Percentiles rank a stretch among this genome's conserved stretches.
These are phyloP conservation scores for Drosophila miranda DNA, from an alignment of 1,140 invertebrate species.

Conservation along the genomic window DNA sequence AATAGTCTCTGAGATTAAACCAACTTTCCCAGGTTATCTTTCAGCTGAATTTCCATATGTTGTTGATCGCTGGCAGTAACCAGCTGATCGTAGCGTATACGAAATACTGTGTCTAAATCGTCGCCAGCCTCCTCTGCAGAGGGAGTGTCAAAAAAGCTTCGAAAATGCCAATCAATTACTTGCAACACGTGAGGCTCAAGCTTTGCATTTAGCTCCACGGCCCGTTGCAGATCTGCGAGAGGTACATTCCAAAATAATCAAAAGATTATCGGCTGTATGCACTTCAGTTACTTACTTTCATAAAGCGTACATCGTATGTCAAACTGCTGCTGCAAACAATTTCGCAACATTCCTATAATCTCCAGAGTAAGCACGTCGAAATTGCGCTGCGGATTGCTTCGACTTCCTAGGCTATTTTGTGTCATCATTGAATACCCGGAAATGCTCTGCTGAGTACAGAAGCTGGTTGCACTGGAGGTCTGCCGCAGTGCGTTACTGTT, in stretches of 20 bases:
- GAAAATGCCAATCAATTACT: too few relatives aligned
- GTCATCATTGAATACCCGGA: conserved; percentile 79
- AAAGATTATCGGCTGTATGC: background rate
- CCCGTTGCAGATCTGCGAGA: conserved; percentile 67
- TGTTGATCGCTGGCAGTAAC: too few relatives aligned
- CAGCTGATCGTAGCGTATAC: too few relatives aligned
- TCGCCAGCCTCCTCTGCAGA: too few relatives aligned
- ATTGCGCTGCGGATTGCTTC: conserved; percentile 65
- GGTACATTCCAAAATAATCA: background rate
- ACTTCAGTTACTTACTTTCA: conserved; percentile 54
- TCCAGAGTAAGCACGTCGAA: conserved; percentile 81
- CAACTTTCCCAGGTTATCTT: too few relatives aligned
- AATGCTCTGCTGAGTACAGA: conserved; percentile 75
- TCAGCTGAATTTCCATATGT: too few relatives aligned
- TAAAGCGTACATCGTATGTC: conserved; percentile 72
- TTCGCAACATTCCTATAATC: conserved; percentile 75
- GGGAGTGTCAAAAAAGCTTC: too few relatives aligned
- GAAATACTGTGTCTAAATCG: too few relatives aligned
- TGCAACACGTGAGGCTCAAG: conserved; percentile 70
- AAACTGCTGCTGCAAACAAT: conserved; percentile 67
- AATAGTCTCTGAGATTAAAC: too few relatives aligned
- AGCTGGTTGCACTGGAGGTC: conserved; percentile 55
- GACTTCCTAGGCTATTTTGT: conserved; percentile 61
- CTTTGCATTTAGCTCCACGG: conserved; percentile 79
- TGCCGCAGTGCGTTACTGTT: conserved; percentile 73